Evolutionary conservation across 2,113 vertebrate species (phyloP).

Genomic region (Catharus bicknelli): DNA sequence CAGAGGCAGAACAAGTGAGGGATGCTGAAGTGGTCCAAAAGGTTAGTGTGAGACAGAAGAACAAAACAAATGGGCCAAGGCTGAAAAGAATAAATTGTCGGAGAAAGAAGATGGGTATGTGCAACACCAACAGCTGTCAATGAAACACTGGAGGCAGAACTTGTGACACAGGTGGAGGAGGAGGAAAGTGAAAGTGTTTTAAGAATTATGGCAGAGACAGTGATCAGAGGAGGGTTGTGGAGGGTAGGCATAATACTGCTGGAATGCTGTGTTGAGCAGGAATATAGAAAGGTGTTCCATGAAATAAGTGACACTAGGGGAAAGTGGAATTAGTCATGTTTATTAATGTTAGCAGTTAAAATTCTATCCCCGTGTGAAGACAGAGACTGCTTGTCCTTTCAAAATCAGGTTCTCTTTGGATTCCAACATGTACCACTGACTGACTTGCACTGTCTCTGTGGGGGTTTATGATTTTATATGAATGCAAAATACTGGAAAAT

Average conservation of each 20-base stretch:
- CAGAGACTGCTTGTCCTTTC: neutral
- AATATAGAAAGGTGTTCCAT: neutral
- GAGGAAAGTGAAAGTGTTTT: neutral
- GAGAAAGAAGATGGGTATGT: neutral
- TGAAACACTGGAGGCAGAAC: neutral
- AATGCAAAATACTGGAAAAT: neutral
- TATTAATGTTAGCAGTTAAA: neutral
- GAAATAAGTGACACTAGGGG: neutral
- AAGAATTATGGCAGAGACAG: neutral
- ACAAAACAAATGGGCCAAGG: neutral
- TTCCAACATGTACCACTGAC: neutral
- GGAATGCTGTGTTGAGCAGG: neutral
- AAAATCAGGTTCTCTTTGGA: neutral
- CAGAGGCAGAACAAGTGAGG: neutral
- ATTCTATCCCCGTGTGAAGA: neutral
- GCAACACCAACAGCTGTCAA: accelerated
- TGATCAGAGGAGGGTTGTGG: neutral
- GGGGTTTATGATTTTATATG: neutral
- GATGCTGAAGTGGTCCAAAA: neutral
- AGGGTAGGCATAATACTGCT: neutral
- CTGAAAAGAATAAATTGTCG: neutral
- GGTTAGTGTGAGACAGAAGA: neutral
- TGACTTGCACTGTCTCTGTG: neutral
- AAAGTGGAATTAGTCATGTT: accelerated
- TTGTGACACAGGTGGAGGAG: neutral